Evolutionary conservation across 2,113 vertebrate species (phyloP).

Genomic region (Desmodus rotundus): DNA sequence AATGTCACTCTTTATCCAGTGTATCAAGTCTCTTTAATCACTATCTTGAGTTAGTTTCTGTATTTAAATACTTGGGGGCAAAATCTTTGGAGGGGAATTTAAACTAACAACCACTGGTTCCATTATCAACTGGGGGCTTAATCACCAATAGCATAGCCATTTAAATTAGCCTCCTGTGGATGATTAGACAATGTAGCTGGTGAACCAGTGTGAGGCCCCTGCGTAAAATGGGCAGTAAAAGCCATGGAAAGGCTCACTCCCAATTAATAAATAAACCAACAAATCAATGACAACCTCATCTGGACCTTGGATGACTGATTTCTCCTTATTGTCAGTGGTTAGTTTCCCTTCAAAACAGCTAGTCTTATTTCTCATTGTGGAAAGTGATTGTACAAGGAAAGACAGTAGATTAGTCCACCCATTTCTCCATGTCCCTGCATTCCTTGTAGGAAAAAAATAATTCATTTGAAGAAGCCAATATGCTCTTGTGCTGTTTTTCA

Average conservation of each 20-base stretch:
- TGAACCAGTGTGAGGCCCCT: conserved; percentile 65
- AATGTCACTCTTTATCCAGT: not conserved
- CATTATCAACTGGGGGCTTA: conserved; percentile 65
- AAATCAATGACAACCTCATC: conserved; percentile 42
- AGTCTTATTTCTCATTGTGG: conserved; percentile 18
- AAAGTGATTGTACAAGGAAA: not conserved
- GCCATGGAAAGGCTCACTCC: conserved; percentile 55
- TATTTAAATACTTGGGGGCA: conserved; percentile 49
- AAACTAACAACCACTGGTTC: conserved; percentile 60
- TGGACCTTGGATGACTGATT: conserved; percentile 46
- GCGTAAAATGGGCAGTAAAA: conserved; percentile 69
- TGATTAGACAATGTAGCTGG: conserved; percentile 58
- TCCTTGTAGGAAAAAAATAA: not conserved
- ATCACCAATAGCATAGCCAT: conserved; percentile 65
- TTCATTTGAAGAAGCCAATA: not conserved
- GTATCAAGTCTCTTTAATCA: conserved; percentile 18
- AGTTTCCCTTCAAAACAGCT: not conserved
- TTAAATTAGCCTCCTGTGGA: conserved; percentile 70
- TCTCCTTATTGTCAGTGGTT: not conserved
- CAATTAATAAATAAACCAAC: conserved; percentile 67
- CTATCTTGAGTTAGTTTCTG: conserved; percentile 28
- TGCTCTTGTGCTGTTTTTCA: not conserved
- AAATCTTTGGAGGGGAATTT: conserved; percentile 53
- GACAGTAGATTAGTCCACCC: not conserved
- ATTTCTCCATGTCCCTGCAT: not conserved